Percentiles rank a stretch among this genome's conserved stretches.
phyloP scores from a whole-genome alignment of 1,140 invertebrate genomes.

The Drosophila pseudoananassae region DNA sequence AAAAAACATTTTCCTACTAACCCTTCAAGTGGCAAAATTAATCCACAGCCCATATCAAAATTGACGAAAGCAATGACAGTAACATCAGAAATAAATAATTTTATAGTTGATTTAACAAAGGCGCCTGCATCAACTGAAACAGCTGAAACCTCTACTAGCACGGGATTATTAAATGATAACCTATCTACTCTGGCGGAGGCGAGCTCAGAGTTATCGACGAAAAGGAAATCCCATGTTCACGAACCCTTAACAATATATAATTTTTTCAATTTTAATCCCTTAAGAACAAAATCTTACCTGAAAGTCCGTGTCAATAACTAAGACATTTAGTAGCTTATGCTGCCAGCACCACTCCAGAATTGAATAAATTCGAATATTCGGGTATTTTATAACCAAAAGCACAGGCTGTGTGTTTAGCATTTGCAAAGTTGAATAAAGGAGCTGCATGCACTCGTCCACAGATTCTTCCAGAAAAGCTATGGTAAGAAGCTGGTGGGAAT shows the following conservation, averaged over 20 bases:
- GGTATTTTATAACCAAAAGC: conserved; percentile 31
- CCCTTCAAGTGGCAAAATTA: not conserved
- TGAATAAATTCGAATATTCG: not conserved
- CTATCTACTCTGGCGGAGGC: no score
- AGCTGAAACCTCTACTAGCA: not conserved
- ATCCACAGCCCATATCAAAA: not conserved
- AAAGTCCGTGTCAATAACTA: conserved; percentile 44
- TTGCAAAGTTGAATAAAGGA: conserved; percentile 20
- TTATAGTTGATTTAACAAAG: not conserved
- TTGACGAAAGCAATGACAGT: not conserved
- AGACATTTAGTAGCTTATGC: conserved; percentile 58
- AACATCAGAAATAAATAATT: not conserved
- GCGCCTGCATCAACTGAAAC: no score
- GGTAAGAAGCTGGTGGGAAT: conserved; percentile 34
- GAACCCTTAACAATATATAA: no score
- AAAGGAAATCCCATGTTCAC: no score
- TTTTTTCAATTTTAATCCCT: not conserved
- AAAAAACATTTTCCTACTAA: not conserved
- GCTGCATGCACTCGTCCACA: conserved; percentile 17
- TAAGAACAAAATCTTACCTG: conserved; percentile 40
- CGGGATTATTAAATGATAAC: no score
- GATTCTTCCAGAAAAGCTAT: conserved; percentile 33
- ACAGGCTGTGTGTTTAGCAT: conserved; percentile 42
- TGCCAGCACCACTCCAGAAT: conserved; percentile 59
- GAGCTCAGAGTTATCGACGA: no score